Evolutionary conservation across 2,888 invertebrate genomes (phyloP), one percentile per base, ranked within the genome.

Genomic region (Xiphydria camelus): DNA sequence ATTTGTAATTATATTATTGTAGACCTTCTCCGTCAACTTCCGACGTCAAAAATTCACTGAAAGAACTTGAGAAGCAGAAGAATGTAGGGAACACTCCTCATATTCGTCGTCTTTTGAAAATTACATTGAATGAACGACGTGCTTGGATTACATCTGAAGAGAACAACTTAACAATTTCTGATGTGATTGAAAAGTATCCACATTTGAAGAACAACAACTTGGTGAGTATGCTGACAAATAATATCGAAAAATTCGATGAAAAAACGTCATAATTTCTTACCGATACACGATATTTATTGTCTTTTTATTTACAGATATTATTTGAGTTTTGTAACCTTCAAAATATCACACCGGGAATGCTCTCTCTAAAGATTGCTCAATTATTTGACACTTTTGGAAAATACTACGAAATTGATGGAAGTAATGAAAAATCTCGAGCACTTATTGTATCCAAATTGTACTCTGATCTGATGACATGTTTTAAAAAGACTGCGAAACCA

Each of bases 291-390:
- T 4, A 4, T 17, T 18, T 34, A 34, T 34, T 14, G 18, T 34
- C 26, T 5, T 19, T 23, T 31, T n/a, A n/a, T n/a, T n/a, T n/a
- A n/a, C 32, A 47, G 38, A 42, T 47, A 37, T 37, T 47, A 21
- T 36, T 38, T 23, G 47, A 47, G 34, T 37, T 47, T 37, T 26
- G 33, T n/a, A 17, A 25, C n/a, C 14, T 31, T 10, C 36, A 33
- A 20, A 33, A 42, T 1, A 29, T 9, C 9, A 19, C 22, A 15
- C 21, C 18, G 6, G 34, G 12, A 19, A 5, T 34, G 4, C 9
- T 34, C 4, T 34, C 12, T 15, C 9, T 12, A 6, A 18, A 5
- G 20, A 17, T 34, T 17, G 17, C 6, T 12, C 6, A 15, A 18
- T 34, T 34, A 9, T 34, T 34, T 3, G 19, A 34, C 20, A 4